Evolutionary conservation across 2,797 vertebrate species (phyloP), one percentile per base, ranked within the genome.

Genomic region (Tympanoctomys barrerae): DNA sequence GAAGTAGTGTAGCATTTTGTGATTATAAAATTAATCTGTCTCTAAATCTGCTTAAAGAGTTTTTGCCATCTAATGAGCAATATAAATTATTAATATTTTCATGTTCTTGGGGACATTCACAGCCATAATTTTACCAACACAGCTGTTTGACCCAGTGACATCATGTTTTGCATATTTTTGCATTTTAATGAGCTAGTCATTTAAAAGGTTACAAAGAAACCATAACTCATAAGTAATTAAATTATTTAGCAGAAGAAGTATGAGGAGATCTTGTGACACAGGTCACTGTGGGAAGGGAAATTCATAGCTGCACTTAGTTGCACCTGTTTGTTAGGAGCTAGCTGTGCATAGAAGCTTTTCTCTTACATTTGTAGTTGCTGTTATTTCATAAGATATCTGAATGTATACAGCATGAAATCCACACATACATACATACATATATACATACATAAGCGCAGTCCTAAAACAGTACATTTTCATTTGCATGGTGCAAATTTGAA

Each of bases 211-310:
- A 98, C 98, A 98, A 98, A 98, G 98, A 98, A 98, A 98, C 97
- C 97, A 98, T 98, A 98, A 98, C 97, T 98, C 98, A 98, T 98
- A 98, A 98, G 97, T 98, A 98, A 98, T 98, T 98, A 98, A 98
- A 98, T 98, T 98, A 98, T 98, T 98, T 98, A 98, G 94, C 97
- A 97, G 97, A 94, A 98, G 90, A 97, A 98, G 95, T 98, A 94
- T 97, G 97, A 98, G 97, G 96, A 97, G 96, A 90, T 98, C 96
- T 97, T 97, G 97, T 98, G 96, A 97, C 97, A 97, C 81, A 97
- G 98, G 98, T 98, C 98, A 98, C 59, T 97, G 87, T 98, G 97
- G 90, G 97, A 98, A 98, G 97, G 88, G 91, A 96, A 97, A 93
- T 97, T 70, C 98, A 94, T 94, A 97, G 39, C 2, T 92, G n/a